Evolutionary conservation across 2,797 vertebrate genomes (phyloP).

Genomic region (Amphiprion clarkii): DNA sequence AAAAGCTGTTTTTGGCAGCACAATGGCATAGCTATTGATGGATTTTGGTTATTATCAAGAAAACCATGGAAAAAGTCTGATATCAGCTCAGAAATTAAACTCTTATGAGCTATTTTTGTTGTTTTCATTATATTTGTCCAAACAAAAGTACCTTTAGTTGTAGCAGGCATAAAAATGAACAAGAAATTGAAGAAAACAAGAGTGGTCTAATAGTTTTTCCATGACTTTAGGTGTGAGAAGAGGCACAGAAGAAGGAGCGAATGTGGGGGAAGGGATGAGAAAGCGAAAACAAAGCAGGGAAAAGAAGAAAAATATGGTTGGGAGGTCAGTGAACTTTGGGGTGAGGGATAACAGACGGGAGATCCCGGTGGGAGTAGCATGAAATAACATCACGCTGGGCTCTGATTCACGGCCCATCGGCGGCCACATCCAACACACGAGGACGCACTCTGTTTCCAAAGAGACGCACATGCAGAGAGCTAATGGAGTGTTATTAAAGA

Average conservation of each 20-base stretch:
- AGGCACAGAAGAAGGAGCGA: background rate
- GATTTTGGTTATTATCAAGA: too few relatives aligned
- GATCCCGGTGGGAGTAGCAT: constrained; percentile 38
- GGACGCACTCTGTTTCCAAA: constrained; percentile 6
- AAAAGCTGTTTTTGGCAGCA: too few relatives aligned
- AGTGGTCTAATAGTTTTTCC: too few relatives aligned
- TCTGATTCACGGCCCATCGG: constrained; percentile 72
- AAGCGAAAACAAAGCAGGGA: constrained; percentile 44
- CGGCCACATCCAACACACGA: constrained; percentile 54
- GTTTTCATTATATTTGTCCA: too few relatives aligned
- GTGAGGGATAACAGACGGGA: constrained; percentile 62
- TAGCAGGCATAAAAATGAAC: too few relatives aligned
- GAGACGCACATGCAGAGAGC: constrained; percentile 25
- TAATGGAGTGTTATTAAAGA: constrained; percentile 82
- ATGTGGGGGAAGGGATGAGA: background rate
- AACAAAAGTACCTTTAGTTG: too few relatives aligned
- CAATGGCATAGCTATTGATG: too few relatives aligned
- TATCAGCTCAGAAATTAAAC: too few relatives aligned
- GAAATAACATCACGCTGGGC: constrained; percentile 62
- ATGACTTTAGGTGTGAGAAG: constrained; percentile 6
- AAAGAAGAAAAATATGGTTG: constrained; percentile 54
- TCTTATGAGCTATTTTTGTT: too few relatives aligned
- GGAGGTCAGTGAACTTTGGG: constrained; percentile 53
- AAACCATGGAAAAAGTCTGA: too few relatives aligned
- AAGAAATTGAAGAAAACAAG: too few relatives aligned